Conservation (phyloP, 2,888 invertebrate genomes). For the Leptura quadrifasciata region DNA sequence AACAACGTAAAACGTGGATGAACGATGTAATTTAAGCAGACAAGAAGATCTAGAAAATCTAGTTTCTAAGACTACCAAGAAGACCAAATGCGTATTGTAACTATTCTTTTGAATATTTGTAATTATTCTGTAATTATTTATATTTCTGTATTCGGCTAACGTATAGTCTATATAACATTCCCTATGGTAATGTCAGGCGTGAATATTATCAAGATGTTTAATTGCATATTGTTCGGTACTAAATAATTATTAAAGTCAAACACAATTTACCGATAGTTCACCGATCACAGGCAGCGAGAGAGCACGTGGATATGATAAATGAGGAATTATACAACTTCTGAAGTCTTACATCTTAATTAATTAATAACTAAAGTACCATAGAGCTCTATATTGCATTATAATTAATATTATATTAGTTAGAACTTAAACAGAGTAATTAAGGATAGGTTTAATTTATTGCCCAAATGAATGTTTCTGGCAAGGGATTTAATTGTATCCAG, state of each 20-base stretch:
- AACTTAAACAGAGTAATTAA: not conserved
- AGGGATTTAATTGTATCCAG: not conserved
- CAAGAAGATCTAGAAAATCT: too few species aligned
- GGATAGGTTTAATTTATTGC: conserved; percentile 1
- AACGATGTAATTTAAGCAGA: too few species aligned
- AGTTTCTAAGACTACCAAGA: too few species aligned
- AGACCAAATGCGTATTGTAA: too few species aligned
- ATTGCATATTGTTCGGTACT: not conserved
- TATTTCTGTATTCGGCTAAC: too few species aligned
- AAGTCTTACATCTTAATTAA: not conserved
- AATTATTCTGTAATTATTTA: too few species aligned
- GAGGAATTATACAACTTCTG: not conserved
- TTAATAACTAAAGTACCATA: not conserved
- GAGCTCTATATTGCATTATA: conserved; percentile 7
- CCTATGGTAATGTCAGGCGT: not conserved
- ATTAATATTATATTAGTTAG: conserved; percentile 7
- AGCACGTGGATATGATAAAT: not conserved
- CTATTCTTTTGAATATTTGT: too few species aligned
- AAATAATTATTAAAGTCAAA: conserved; percentile 20
- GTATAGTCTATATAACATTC: not conserved
- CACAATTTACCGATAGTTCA: conserved; percentile 14
- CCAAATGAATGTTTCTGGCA: not conserved
- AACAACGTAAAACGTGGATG: too few species aligned
- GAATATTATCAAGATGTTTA: not conserved
- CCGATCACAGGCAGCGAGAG: not conserved